phyloP scores from a whole-genome alignment of 53 echinoderm and acorn worm genomes.

The Echinarachnius parma region DNA sequence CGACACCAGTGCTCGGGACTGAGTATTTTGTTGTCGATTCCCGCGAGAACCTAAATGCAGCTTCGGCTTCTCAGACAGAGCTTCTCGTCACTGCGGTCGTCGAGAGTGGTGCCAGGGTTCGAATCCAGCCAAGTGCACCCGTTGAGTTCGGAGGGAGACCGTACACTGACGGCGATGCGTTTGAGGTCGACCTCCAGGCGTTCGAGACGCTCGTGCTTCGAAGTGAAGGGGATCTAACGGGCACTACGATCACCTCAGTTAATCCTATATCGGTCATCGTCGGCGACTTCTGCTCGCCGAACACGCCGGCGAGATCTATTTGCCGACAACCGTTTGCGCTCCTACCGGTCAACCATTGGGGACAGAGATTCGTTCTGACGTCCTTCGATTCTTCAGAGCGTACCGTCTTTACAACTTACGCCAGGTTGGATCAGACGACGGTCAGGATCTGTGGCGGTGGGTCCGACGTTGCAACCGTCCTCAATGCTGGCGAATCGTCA shows the following conservation, averaged over 20 bases:
- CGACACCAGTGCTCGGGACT: constrained; percentile 20
- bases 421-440: constrained; percentile 16
- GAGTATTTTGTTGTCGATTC: constrained; percentile 26
- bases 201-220: constrained; percentile 24
- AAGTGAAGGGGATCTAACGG: constrained; percentile 26
- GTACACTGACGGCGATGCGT: constrained; percentile 8
- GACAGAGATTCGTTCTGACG: constrained; percentile 20
- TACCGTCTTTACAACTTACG: constrained; percentile 22
- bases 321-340: constrained; percentile 30
- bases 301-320: not conserved
- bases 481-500: constrained; percentile 26
- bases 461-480: constrained; percentile 12
- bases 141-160: constrained; percentile 1
- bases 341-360: constrained; percentile 7
- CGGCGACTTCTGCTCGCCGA: constrained; percentile 15
- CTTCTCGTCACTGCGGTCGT: constrained; percentile 11
- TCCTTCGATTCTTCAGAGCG: constrained; percentile 14
- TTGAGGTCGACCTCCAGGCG: not conserved
- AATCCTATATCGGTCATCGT: constrained; percentile 27
- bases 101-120: not conserved
- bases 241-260: not conserved
- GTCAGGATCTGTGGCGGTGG: constrained; percentile 19
- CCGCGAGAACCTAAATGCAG: no score
- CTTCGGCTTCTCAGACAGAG: not conserved
- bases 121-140: constrained; percentile 2